phyloP scores from a whole-genome alignment of 2,113 vertebrate genomes.

The Toxostoma redivivum region DNA sequence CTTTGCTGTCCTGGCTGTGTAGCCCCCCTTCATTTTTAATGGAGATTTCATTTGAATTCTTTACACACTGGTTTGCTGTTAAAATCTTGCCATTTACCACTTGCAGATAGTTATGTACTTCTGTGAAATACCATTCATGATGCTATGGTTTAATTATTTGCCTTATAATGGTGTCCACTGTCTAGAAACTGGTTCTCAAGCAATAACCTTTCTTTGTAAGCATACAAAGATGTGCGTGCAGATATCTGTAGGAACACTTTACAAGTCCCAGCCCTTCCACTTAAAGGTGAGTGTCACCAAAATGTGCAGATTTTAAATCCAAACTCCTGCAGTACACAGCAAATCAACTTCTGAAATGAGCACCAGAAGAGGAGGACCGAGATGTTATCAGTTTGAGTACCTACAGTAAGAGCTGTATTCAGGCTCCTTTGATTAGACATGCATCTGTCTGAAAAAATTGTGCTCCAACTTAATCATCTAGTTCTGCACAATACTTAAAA shows the following conservation, averaged over 20 bases:
- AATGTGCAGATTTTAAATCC: background rate
- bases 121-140: background rate
- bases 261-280: background rate
- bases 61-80: background rate
- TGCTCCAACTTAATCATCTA: background rate
- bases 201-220: background rate
- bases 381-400: background rate
- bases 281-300: background rate
- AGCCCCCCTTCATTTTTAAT: background rate
- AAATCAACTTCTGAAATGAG: background rate
- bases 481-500: background rate
- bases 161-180: background rate
- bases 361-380: background rate
- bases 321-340: background rate
- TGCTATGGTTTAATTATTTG: constrained; percentile 7
- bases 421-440: background rate
- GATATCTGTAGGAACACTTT: background rate
- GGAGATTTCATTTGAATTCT: constrained; percentile 15
- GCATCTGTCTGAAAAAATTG: background rate
- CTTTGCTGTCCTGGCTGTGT: background rate
- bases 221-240: background rate
- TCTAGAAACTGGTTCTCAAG: background rate
- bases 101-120: background rate
- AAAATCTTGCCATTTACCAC: constrained; percentile 30
- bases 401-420: background rate